phyloP scores from a whole-genome alignment of 2,888 invertebrate species.

The Agapetus fuscipes region DNA sequence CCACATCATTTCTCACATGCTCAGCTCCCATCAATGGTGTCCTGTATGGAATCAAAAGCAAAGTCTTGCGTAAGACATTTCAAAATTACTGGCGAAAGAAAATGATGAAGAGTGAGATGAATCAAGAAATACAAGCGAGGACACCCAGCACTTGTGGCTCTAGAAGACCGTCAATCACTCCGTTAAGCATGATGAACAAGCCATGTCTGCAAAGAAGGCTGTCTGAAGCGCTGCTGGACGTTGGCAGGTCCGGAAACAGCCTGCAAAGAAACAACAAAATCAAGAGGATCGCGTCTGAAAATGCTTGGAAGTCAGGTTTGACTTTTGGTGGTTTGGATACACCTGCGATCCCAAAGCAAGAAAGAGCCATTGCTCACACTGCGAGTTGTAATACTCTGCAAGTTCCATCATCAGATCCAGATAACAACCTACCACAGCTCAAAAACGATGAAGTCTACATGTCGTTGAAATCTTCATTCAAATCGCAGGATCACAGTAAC shows the following conservation, averaged over 20 bases:
- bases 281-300: conserved; percentile 39
- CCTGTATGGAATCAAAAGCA: conserved; percentile 67
- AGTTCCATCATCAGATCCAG: conserved; percentile 46
- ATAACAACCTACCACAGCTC: conserved; percentile 21
- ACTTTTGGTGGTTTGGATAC: conserved; percentile 26
- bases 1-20: conserved; percentile 56
- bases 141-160: conserved; percentile 72
- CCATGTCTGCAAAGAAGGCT: conserved; percentile 44
- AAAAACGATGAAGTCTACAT: conserved; percentile 25
- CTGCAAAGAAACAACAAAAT: conserved; percentile 30
- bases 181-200: conserved; percentile 40
- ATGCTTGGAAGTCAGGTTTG: conserved; percentile 40
- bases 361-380: conserved; percentile 48
- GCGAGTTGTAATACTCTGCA: conserved; percentile 62
- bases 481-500: conserved; percentile 16
- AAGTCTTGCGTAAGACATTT: conserved; percentile 59
- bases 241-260: conserved; percentile 28
- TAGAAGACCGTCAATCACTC: conserved; percentile 59
- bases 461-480: conserved; percentile 24
- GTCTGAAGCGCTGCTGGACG: conserved; percentile 46
- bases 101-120: conserved; percentile 67
- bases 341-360: conserved; percentile 22
- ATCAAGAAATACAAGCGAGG: conserved; percentile 70
- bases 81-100: conserved; percentile 70
- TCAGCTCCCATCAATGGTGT: conserved; percentile 69